Evolutionary conservation across 2,797 vertebrate genomes (phyloP).

Genomic region (Lithobates sylvaticus): DNA sequence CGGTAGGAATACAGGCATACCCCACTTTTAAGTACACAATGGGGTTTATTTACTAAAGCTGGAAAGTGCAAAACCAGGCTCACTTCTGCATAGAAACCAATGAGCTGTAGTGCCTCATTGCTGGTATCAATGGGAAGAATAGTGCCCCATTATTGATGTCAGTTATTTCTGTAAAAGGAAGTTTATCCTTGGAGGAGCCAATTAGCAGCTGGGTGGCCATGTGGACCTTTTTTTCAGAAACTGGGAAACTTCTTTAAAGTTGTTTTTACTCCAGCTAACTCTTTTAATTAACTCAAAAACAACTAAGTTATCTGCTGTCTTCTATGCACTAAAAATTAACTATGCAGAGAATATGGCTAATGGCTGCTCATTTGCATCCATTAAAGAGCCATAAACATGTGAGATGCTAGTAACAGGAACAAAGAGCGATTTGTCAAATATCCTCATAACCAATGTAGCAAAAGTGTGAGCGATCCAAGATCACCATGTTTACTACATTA

Average conservation of each 20-base stretch:
- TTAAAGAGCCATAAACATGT: conserved; percentile 36
- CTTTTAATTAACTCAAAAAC: conserved; percentile 51
- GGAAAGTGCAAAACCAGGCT: too few species aligned
- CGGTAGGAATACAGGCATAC: too few species aligned
- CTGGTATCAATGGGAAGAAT: too few species aligned
- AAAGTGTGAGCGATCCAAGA: background rate
- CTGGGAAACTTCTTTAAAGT: background rate
- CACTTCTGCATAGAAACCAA: too few species aligned
- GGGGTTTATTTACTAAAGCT: too few species aligned
- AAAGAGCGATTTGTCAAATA: background rate
- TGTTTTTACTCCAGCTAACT: conserved; percentile 4
- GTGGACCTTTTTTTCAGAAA: background rate
- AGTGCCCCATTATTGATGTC: too few species aligned
- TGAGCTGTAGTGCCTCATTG: too few species aligned
- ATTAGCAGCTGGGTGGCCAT: background rate
- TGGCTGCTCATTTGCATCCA: conserved; percentile 47
- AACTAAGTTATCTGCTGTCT: conserved; percentile 30
- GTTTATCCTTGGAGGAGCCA: too few species aligned
- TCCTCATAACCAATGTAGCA: background rate
- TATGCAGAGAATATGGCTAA: conserved; percentile 53
- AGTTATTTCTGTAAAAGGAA: too few species aligned
- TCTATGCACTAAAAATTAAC: conserved; percentile 45
- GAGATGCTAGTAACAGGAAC: conserved; percentile 19
- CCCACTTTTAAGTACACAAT: too few species aligned
- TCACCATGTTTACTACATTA: too few species aligned